These are phyloP conservation scores for Drosophila pandora DNA, from an alignment of 1,140 invertebrate genomes.

Conservation along the genomic window DNA sequence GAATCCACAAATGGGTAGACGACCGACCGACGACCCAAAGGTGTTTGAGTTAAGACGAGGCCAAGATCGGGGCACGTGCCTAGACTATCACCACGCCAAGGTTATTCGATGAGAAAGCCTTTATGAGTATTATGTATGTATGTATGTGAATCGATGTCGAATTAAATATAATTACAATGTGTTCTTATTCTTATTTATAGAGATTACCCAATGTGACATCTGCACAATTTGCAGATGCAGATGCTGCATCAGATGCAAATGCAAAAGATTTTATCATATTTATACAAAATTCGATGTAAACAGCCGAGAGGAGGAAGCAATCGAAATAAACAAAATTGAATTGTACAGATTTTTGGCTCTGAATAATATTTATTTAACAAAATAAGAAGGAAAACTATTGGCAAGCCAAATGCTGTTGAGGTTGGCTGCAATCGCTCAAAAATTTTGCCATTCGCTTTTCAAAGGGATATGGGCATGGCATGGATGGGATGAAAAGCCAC, in stretches of 20 bases:
- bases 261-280: slow-evolving; percentile 44
- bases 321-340: slow-evolving; percentile 44
- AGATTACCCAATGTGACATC: slow-evolving; percentile 40
- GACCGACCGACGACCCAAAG: slow-evolving; percentile 2
- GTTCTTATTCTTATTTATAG: slow-evolving; percentile 46
- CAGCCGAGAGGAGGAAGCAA: slow-evolving; percentile 18
- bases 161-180: slow-evolving; percentile 42
- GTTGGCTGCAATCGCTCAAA: slow-evolving; percentile 11
- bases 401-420: slow-evolving; percentile 18
- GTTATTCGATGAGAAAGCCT: slow-evolving; percentile 4
- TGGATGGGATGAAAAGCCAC: slow-evolving; percentile 19
- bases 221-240: slow-evolving; percentile 4
- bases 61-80: slow-evolving; percentile 22
- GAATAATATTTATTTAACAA: slow-evolving; percentile 35
- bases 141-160: neutral
- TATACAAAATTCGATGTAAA: slow-evolving; percentile 45
- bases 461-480: slow-evolving; percentile 13
- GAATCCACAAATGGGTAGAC: slow-evolving; percentile 19
- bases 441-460: neutral
- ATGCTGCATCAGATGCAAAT: slow-evolving; percentile 10
- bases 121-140: no score
- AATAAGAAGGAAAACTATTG: slow-evolving; percentile 21
- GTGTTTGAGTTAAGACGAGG: slow-evolving; percentile 26
- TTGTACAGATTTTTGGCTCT: slow-evolving; percentile 43
- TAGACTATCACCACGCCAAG: slow-evolving; percentile 18